Conservation (phyloP, 53 echinoderm and acorn worm species). For the Hippasteria phrygiana region DNA sequence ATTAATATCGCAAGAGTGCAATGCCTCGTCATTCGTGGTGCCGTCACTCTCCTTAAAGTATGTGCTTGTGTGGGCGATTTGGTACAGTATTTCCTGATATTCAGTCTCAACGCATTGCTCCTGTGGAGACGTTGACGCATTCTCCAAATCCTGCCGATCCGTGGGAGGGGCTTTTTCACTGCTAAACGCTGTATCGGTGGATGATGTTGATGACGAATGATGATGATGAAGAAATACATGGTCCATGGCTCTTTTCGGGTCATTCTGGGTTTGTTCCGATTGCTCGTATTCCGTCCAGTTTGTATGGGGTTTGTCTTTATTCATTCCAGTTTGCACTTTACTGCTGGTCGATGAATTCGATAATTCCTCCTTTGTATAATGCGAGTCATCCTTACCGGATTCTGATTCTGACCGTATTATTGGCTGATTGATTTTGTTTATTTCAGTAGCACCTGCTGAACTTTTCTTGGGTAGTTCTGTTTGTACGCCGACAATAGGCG, state of each 20-base stretch:
- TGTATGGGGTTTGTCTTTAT: not conserved
- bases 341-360: not conserved
- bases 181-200: not conserved
- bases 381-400: not conserved
- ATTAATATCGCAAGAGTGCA: not conserved
- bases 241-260: not conserved
- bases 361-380: not conserved
- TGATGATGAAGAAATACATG: not conserved
- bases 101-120: not conserved
- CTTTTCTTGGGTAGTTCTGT: not conserved
- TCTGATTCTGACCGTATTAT: not conserved
- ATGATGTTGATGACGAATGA: not conserved
- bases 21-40: not conserved
- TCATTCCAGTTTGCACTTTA: not conserved
- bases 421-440: not conserved
- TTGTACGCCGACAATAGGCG: not conserved
- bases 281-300: too few relatives aligned
- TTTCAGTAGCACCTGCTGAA: not conserved
- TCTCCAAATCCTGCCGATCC: not conserved
- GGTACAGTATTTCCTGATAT: not conserved
- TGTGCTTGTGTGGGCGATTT: not conserved
- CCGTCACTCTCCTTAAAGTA: not conserved
- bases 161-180: not conserved
- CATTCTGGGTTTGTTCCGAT: not conserved
- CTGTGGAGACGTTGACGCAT: not conserved